phyloP scores from a whole-genome alignment of 2,113 vertebrate species.

The Heptranchias perlo region DNA sequence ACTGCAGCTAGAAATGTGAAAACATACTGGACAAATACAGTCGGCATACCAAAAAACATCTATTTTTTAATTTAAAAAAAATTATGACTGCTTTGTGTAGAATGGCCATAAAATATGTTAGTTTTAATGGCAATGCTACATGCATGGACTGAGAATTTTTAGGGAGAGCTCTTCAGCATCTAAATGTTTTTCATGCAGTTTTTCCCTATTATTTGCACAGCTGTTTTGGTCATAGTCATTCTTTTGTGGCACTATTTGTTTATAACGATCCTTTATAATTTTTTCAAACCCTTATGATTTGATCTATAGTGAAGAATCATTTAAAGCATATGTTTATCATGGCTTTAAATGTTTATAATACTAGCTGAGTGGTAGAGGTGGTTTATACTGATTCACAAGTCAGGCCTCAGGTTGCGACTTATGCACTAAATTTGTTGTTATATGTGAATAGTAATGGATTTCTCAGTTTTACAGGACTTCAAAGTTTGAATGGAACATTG shows the following conservation, averaged over 20 bases:
- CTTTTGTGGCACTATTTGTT: neutral
- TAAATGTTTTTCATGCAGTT: constrained; percentile 39
- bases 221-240: neutral
- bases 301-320: neutral
- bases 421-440: neutral
- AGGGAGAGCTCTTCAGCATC: constrained; percentile 40
- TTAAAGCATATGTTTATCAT: neutral
- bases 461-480: too few species aligned
- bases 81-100: constrained; percentile 40
- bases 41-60: neutral
- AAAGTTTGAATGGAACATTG: too few species aligned
- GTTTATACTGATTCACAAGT: too few species aligned
- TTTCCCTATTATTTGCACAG: neutral
- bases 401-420: neutral
- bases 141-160: constrained; percentile 40
- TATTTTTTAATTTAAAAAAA: neutral
- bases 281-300: neutral
- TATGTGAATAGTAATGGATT: too few species aligned
- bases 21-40: neutral
- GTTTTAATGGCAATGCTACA: constrained; percentile 41
- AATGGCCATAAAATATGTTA: neutral
- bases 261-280: neutral
- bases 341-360: too few species aligned
- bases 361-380: too few species aligned
- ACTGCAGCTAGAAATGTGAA: neutral